Conservation (phyloP, 2,113 vertebrate species). For the Odobenus rosmarus region DNA sequence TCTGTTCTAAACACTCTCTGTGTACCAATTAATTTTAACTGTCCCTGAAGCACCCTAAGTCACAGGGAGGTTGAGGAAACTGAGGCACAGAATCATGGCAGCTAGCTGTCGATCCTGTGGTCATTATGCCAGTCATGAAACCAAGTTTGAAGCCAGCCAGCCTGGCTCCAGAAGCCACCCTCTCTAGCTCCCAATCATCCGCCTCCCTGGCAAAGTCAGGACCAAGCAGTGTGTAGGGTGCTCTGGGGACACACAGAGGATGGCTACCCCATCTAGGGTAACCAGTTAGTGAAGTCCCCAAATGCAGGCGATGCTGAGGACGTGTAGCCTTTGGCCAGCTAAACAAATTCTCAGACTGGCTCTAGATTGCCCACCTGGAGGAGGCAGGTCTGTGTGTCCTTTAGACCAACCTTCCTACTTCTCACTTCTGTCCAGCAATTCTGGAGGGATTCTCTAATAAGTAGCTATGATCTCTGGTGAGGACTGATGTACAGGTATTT, state of each 20-base stretch:
- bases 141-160: neutral
- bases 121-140: neutral
- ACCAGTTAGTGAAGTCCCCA: neutral
- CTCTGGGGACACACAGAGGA: neutral
- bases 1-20: neutral
- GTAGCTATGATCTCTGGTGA: neutral
- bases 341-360: neutral
- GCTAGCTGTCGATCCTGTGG: rapidly evolving
- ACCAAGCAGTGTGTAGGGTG: neutral
- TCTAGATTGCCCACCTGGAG: neutral
- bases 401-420: neutral
- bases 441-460: neutral
- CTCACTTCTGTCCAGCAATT: neutral
- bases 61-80: neutral
- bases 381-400: neutral
- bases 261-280: neutral
- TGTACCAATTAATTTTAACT: neutral
- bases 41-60: neutral
- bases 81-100: neutral
- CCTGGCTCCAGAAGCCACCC: neutral
- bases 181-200: neutral
- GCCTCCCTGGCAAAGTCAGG: neutral
- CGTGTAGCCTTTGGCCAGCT: neutral
- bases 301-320: neutral
- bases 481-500: neutral